These are phyloP conservation scores for Sparidentex hasta DNA, from an alignment of 2,797 vertebrate genomes.

Conservation along the genomic window DNA sequence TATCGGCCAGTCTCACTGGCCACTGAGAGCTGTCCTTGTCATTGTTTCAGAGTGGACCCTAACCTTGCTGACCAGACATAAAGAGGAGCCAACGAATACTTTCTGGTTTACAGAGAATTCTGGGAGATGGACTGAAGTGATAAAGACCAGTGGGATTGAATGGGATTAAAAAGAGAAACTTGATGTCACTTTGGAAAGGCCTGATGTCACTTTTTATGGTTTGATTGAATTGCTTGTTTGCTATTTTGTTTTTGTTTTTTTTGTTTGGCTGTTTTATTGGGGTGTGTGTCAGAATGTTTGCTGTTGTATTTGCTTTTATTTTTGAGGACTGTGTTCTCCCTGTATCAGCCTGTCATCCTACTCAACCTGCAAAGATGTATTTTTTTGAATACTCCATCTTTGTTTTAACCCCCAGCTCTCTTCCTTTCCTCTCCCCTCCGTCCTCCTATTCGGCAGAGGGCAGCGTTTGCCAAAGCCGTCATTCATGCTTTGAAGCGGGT, in stretches of 20 bases:
- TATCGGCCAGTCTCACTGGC: conserved; percentile 16
- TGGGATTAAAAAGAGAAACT: conserved; percentile 78
- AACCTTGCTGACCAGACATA: conserved; percentile 78
- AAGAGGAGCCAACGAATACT: conserved; percentile 69
- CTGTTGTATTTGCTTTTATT: conserved; percentile 77
- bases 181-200: conserved; percentile 88
- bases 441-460: conserved; percentile 69
- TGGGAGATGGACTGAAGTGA: conserved; percentile 72
- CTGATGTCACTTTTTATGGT: conserved; percentile 88
- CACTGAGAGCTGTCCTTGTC: conserved; percentile 35
- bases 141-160: conserved; percentile 65
- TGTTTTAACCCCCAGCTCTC: conserved; percentile 59
- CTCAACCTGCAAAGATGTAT: conserved; percentile 58
- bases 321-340: conserved; percentile 76
- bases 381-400: conserved; percentile 59
- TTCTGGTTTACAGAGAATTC: conserved; percentile 74
- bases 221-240: conserved; percentile 81
- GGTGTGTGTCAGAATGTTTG: conserved; percentile 78
- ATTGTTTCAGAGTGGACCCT: conserved; percentile 76
- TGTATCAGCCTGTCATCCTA: conserved; percentile 70
- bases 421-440: conserved; percentile 43
- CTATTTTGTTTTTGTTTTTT: conserved; percentile 55
- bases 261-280: conserved; percentile 66
- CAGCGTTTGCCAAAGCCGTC: conserved; percentile 77
- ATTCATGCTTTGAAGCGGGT: conserved; percentile 73